Evolutionary conservation across 2,797 vertebrate species (phyloP).

Genomic region (Centroberyx gerrardi): DNA sequence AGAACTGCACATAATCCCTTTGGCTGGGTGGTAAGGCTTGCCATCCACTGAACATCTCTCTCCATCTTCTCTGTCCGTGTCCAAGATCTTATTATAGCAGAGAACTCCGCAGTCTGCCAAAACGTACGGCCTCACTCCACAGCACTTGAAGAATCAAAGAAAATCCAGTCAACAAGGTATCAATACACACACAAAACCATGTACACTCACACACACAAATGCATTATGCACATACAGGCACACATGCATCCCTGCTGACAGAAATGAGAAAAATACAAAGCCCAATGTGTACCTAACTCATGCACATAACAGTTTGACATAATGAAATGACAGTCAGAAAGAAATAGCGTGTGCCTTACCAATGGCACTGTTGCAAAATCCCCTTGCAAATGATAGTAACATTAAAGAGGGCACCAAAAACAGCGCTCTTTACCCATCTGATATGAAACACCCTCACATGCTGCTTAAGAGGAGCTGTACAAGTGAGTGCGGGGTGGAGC

Average conservation of each 20-base stretch:
- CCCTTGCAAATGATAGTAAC: background rate
- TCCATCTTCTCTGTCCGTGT: constrained; percentile 8
- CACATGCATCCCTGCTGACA: background rate
- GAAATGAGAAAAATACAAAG: background rate
- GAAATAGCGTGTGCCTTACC: constrained; percentile 18
- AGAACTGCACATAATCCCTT: constrained; percentile 26
- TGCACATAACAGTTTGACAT: background rate
- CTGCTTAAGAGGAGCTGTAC: background rate
- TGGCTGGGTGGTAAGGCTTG: constrained; percentile 6
- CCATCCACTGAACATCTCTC: constrained; percentile 16
- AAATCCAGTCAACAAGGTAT: constrained; percentile 4
- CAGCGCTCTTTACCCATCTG: background rate
- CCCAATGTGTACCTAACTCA: background rate
- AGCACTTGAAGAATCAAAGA: constrained; percentile 34
- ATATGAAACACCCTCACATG: background rate
- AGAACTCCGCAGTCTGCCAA: constrained; percentile 17
- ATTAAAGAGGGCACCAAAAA: background rate
- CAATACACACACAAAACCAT: background rate
- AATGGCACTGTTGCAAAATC: background rate
- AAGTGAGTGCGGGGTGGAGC: constrained; percentile 46
- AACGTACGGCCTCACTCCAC: background rate
- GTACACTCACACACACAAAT: background rate
- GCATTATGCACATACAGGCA: background rate
- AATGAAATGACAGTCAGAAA: background rate
- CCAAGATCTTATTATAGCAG: constrained; percentile 30